Evolutionary conservation across 2,797 vertebrate genomes (phyloP), one percentile per base, ranked within the genome.

Genomic region (Sebastes cheni): DNA sequence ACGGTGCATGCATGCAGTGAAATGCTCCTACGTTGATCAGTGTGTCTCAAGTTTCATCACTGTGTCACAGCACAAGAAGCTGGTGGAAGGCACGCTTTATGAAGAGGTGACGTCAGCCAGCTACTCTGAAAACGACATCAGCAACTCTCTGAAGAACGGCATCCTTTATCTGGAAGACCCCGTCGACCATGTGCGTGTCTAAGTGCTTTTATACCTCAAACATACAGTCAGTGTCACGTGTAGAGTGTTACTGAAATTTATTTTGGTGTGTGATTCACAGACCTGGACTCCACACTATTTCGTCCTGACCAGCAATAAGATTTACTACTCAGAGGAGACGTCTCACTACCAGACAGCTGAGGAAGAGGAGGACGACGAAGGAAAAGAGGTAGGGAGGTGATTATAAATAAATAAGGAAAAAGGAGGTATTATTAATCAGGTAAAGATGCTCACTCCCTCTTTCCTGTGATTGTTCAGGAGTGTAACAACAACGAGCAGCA

Each of bases 251-350:
- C 39, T 74, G 7, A 79, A 14, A 4, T 13, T 12, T 67, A 11
- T 75, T 23, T 61, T 5, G 61, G 50, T 75, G 42, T 77, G 42
- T 59, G 16, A 66, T 27, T 74, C 13, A 8, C 92, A 99, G 98
- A 98, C 98, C 4, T 99, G 98, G 98, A 98, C 97, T 76, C 97
- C 97, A 0, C 98, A 99, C 92, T 99, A 97, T 89, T 99, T 99
- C 10, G 98, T 99, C 82, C 93, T 99, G 92, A 99, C 98, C 73
- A 98, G 97, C 93, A 98, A 95, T 85, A 99, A 99, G 92, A 97
- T 99, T 90, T 99, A 99, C 90, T 99, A 99, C 90, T 99, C 98
- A 0, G 98, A 97, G 79, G 98, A 99, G 92, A 99, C 97, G 5
- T 97, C 95, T 23, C 96, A 89, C 58, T 97, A 97, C 90, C 97